These are phyloP conservation scores for Dryococelus australis DNA, from an alignment of 2,888 invertebrate genomes.

Conservation along the genomic window DNA sequence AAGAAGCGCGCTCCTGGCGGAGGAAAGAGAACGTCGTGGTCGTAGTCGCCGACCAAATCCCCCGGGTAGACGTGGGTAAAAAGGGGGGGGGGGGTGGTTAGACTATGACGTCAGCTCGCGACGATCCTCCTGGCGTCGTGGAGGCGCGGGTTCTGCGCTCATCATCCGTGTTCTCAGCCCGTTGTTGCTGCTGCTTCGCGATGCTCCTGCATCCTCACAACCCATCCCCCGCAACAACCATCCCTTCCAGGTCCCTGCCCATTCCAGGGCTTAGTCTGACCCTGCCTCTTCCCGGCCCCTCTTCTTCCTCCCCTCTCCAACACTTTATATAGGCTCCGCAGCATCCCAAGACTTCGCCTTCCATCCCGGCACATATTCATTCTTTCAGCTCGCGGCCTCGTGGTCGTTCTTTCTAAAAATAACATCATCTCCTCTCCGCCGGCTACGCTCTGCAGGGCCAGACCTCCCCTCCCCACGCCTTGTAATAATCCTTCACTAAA, in stretches of 20 bases:
- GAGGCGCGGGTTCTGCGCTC: no score
- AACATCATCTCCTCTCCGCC: neutral
- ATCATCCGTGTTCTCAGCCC: no score
- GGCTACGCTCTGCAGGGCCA: neutral
- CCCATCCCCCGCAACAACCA: no score
- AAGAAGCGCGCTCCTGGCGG: no score
- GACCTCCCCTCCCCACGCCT: neutral
- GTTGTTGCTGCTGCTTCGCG: no score
- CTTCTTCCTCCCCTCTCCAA: neutral
- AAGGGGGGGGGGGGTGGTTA: no score
- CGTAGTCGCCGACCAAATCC: no score
- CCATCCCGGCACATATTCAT: conserved; percentile 16
- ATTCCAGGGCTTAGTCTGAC: neutral
- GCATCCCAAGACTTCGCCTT: neutral
- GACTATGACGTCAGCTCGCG: no score
- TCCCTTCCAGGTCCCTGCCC: neutral
- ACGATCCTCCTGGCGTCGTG: no score
- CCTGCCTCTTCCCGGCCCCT: neutral
- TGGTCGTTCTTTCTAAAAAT: neutral
- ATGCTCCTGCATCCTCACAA: no score
- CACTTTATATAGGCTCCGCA: neutral
- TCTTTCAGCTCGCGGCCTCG: neutral
- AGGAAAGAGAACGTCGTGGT: no score
- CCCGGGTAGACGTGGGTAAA: no score
- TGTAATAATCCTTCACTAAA: neutral